Evolutionary conservation across 2,888 invertebrate genomes (phyloP).

Genomic region (Rapana venosa): DNA sequence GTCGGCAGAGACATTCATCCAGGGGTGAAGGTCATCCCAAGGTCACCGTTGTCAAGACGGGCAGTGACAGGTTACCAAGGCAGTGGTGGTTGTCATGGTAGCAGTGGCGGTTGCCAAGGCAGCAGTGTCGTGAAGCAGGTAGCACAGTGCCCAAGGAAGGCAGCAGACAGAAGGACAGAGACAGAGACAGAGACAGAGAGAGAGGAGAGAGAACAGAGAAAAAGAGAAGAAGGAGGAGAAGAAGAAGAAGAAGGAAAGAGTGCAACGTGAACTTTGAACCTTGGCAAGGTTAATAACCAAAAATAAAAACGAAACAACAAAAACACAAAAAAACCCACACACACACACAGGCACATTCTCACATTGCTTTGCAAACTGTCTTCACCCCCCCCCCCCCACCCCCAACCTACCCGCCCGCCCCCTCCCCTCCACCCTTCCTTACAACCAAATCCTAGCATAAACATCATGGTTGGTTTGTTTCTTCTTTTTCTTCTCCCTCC

Average conservation of each 20-base stretch:
- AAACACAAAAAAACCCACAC: too few relatives aligned
- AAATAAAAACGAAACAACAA: not conserved
- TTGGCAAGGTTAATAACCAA: conserved; percentile 16
- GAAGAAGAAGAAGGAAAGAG: conserved; percentile 39
- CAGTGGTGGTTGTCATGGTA: conserved; percentile 34
- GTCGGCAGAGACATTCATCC: not conserved
- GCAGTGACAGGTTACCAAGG: conserved; percentile 28
- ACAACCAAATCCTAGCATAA: too few relatives aligned
- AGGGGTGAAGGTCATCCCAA: conserved; percentile 30
- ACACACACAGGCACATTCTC: not conserved
- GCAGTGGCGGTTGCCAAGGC: conserved; percentile 26
- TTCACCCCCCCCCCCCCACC: too few relatives aligned
- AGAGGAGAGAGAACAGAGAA: conserved; percentile 3
- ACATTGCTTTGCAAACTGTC: not conserved
- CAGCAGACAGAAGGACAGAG: conserved; percentile 45
- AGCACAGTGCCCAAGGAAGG: conserved; percentile 20
- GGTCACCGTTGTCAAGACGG: conserved; percentile 36
- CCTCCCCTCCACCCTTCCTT: too few relatives aligned
- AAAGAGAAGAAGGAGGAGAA: not conserved
- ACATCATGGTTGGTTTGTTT: too few relatives aligned
- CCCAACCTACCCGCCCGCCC: too few relatives aligned
- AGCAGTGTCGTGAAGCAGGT: conserved; percentile 6
- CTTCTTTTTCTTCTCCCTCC: too few relatives aligned
- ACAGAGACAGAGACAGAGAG: not conserved
- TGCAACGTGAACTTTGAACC: conserved; percentile 40